Conservation (phyloP, 1,140 invertebrate genomes). For the Drosophila sproati region DNA sequence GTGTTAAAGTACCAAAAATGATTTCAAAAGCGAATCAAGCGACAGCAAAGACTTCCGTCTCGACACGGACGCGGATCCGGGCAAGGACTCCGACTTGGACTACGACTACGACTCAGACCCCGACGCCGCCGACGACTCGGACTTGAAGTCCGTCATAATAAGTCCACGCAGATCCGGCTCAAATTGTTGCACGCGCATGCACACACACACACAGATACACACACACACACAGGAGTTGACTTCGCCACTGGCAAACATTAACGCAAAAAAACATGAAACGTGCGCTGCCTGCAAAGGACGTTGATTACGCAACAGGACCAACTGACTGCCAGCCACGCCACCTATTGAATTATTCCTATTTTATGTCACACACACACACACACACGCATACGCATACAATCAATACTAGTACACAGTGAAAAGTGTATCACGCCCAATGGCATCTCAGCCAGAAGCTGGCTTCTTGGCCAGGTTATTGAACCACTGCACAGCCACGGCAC, state of each 20-base stretch:
- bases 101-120: background rate
- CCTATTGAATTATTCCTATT: conserved; percentile 74
- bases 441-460: conserved; percentile 35
- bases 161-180: conserved; percentile 55
- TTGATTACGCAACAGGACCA: conserved; percentile 72
- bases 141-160: conserved; percentile 33
- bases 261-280: conserved; percentile 74
- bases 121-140: conserved; percentile 14
- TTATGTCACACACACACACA: conserved; percentile 54
- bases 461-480: conserved; percentile 70
- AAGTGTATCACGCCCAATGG: conserved; percentile 17
- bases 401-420: conserved; percentile 8
- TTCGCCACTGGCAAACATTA: conserved; percentile 65
- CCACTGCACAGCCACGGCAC: conserved; percentile 34
- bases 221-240: conserved; percentile 28
- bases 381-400: conserved; percentile 2
- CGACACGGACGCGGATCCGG: conserved; percentile 1
- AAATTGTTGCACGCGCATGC: conserved; percentile 64
- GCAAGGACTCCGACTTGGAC: background rate
- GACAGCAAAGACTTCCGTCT: conserved; percentile 31
- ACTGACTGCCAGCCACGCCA: conserved; percentile 30
- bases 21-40: conserved; percentile 54
- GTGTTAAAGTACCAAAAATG: conserved; percentile 66
- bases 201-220: conserved; percentile 33
- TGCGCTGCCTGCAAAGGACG: conserved; percentile 74